phyloP scores from a whole-genome alignment of 2,797 vertebrate species.

The Eulemur coronatus region DNA sequence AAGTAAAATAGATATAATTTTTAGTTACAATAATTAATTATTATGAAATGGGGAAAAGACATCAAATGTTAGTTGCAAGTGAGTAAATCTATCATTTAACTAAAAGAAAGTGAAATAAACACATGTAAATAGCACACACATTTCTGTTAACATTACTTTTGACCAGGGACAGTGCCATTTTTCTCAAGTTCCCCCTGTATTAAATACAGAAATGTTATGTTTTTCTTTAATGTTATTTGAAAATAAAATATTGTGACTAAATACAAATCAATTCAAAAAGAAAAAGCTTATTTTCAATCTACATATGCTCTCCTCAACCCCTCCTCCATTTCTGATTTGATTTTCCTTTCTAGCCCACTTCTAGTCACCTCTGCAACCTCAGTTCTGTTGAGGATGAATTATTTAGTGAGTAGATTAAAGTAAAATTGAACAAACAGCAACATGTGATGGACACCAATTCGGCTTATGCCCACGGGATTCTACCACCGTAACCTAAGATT shows the following conservation, averaged over 20 bases:
- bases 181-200: background rate
- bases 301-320: background rate
- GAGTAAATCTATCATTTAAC: background rate
- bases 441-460: background rate
- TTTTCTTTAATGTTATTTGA: background rate
- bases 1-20: background rate
- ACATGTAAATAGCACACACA: background rate
- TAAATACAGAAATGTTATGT: background rate
- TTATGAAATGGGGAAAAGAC: background rate
- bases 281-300: background rate
- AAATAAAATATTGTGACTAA: background rate
- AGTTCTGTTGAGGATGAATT: background rate
- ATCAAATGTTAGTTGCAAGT: background rate
- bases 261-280: background rate
- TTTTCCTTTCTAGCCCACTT: background rate
- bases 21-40: background rate
- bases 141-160: background rate
- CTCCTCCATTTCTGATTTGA: background rate
- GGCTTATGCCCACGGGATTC: background rate
- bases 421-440: background rate
- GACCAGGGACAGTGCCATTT: background rate
- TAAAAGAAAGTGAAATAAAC: conserved; percentile 30
- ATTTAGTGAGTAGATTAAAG: background rate
- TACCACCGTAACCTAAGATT: background rate
- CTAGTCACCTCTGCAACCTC: background rate